Base-by-base conservation (phyloP, 2,797 vertebrate genomes). In the Gymnoscopelus microlampas region DNA sequence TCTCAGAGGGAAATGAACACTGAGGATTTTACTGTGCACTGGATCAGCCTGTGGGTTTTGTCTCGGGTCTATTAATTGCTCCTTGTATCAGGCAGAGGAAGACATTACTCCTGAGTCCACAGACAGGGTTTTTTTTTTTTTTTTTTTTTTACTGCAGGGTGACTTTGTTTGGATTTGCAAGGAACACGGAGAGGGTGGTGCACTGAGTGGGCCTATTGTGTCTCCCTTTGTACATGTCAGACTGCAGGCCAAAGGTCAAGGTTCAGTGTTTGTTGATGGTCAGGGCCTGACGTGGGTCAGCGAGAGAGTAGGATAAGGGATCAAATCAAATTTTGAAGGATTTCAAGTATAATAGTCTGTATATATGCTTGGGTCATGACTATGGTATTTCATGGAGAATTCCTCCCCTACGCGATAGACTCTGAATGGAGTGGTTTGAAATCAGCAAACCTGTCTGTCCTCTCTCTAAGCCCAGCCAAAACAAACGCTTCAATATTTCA, bases 21-120 rank as follows among this genome's bases (percentile, higher is more conserved):
- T 2, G 39, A 2, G 6, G 39, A 9, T 44, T 44, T 44, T 44
- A 8, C 39, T 44, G 39, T 39, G 23, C 24, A 29, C 44, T 66
- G 39, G 29, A 44, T 29, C 24, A 26, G 54, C 1, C 35, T 23
- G 63, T 24, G 63, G 10, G 35, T 39, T 56, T 56, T 29, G 26
- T 44, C 13, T n/a, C n/a, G 14, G 26, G 53, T 13, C 53, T 74
- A 64, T 73, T 68, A 59, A 74, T 65, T 53, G 54, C 57, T 44
- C 35, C 50, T 8, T n/a, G 51, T 77, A 72, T 81, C 68, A 66
- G 50, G 66, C 67, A 50, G 23, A 70, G 72, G 75, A 76, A 71
- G 66, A 56, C 58, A 68, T 74, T 53, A 47, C 62, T 78, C 70
- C 19, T 62, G 24, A 6, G 24, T 51, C 11, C 14, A n/a, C 48